Evolutionary conservation across 2,888 invertebrate genomes (phyloP).

Genomic region (Hipparchia sbordonii): DNA sequence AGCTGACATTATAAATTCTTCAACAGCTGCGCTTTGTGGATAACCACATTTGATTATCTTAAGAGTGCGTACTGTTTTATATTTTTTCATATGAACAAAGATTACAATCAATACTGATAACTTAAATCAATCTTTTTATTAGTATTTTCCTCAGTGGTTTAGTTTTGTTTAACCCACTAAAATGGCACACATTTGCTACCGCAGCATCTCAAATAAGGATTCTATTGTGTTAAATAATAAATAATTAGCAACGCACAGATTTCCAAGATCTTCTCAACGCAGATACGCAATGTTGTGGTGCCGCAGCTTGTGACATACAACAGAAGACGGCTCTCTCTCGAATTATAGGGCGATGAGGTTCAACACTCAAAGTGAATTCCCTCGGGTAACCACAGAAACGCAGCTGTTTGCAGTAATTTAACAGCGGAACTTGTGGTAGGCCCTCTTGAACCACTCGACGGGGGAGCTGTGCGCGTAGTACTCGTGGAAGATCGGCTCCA

Average conservation of each 20-base stretch:
- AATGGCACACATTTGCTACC: too few relatives aligned
- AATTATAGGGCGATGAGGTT: too few relatives aligned
- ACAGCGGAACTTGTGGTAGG: conserved; percentile 77
- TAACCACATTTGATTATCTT: neutral
- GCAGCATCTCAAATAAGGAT: too few relatives aligned
- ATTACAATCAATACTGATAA: too few relatives aligned
- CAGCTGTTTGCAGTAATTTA: conserved; percentile 57
- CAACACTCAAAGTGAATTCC: too few relatives aligned
- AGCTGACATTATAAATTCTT: conserved; percentile 1
- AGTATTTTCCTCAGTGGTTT: neutral
- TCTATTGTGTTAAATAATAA: too few relatives aligned
- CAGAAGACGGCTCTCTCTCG: too few relatives aligned
- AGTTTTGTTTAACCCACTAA: neutral
- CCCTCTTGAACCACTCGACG: conserved; percentile 77
- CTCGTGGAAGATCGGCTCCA: conserved; percentile 86
- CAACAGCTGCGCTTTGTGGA: conserved; percentile 2
- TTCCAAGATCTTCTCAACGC: too few relatives aligned
- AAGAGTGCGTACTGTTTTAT: neutral
- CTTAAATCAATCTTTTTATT: neutral
- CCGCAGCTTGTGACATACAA: too few relatives aligned
- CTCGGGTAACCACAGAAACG: neutral
- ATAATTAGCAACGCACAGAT: too few relatives aligned
- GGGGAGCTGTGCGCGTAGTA: conserved; percentile 87
- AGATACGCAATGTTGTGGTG: too few relatives aligned
- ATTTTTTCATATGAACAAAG: too few relatives aligned